phyloP scores from a whole-genome alignment of 2,797 vertebrate genomes.

The Craterocephalus amniculus region DNA sequence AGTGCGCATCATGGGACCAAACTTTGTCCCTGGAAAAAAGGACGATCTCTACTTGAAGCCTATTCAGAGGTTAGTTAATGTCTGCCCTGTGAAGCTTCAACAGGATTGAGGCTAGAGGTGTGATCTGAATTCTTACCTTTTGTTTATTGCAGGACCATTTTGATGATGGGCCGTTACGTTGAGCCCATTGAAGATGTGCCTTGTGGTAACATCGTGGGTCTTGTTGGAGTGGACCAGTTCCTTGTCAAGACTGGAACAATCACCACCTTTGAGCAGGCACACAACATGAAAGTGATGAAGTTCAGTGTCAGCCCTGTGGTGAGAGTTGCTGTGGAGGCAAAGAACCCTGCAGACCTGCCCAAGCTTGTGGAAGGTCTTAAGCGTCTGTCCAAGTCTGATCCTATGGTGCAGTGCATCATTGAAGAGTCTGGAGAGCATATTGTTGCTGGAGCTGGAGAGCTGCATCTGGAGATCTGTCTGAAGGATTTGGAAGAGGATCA shows the following conservation, averaged over 20 bases:
- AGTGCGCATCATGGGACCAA: conserved; percentile 98
- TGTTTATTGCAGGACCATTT: conserved; percentile 84
- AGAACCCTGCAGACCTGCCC: conserved; percentile 93
- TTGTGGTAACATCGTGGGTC: conserved; percentile 94
- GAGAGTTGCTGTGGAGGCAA: conserved; percentile 94
- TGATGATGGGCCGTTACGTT: conserved; percentile 97
- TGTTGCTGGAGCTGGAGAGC: conserved; percentile 92
- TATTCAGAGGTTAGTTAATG: conserved; percentile 89
- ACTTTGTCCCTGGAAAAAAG: conserved; percentile 95
- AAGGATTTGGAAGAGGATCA: conserved; percentile 98
- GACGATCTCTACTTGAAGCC: conserved; percentile 95
- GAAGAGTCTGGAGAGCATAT: conserved; percentile 98
- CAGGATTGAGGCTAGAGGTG: background rate
- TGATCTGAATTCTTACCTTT: background rate
- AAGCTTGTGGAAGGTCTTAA: conserved; percentile 97
- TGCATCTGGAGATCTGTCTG: conserved; percentile 96
- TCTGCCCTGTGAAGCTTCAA: background rate
- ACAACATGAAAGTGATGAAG: conserved; percentile 98
- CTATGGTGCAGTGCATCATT: conserved; percentile 99
- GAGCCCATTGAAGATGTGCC: conserved; percentile 97
- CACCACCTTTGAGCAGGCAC: conserved; percentile 91
- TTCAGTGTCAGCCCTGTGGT: conserved; percentile 97
- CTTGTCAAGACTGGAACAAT: conserved; percentile 96
- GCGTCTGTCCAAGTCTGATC: conserved; percentile 94
- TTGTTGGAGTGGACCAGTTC: conserved; percentile 95